These are phyloP conservation scores for Epizoanthus scotinus DNA, from an alignment of 92 coral and sea anemone species.

Conservation along the genomic window DNA sequence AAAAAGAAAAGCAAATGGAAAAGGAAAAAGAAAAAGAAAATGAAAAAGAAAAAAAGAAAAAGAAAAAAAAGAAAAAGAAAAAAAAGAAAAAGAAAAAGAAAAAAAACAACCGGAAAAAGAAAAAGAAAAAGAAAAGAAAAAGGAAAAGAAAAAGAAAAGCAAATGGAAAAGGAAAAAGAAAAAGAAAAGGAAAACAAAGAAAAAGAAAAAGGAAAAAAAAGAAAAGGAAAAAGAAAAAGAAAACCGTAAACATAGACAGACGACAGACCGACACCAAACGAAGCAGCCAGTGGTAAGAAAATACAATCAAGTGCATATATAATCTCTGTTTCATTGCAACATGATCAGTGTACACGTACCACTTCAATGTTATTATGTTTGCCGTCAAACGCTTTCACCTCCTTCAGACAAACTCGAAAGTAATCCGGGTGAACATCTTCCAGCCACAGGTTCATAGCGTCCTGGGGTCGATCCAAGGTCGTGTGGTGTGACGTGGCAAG, in stretches of 20 bases:
- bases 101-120: too few relatives aligned
- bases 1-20: too few relatives aligned
- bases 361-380: constrained; percentile 59
- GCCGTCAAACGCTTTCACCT: constrained; percentile 60
- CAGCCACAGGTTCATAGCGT: constrained; percentile 68
- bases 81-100: too few relatives aligned
- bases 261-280: background rate
- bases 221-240: too few relatives aligned
- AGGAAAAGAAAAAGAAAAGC: too few relatives aligned
- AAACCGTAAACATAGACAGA: background rate
- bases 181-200: too few relatives aligned
- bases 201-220: too few relatives aligned
- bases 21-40: too few relatives aligned
- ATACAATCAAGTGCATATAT: background rate
- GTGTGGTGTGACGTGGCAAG: constrained; percentile 48
- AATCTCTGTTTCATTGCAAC: background rate
- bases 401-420: constrained; percentile 56
- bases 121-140: too few relatives aligned
- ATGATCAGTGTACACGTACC: constrained; percentile 13
- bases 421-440: constrained; percentile 56
- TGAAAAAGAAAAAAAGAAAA: too few relatives aligned
- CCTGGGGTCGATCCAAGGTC: constrained; percentile 36
- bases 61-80: too few relatives aligned
- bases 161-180: too few relatives aligned
- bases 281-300: background rate